Evolutionary conservation across 1,140 invertebrate genomes (phyloP), one percentile per base, ranked within the genome.

Genomic region (Trypoxylus dichotomus): DNA sequence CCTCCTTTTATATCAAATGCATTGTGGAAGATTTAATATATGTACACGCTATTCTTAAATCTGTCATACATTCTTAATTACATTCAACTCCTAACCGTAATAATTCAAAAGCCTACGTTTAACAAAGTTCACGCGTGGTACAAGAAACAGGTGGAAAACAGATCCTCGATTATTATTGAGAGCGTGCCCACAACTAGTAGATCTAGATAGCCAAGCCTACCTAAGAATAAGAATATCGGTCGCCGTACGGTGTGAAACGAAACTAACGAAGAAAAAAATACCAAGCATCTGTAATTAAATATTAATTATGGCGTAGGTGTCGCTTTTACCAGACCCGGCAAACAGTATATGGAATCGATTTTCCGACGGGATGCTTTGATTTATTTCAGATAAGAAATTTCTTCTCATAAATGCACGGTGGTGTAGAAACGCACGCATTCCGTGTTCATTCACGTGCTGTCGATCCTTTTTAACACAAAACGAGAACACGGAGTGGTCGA

Each of bases 281-380:
- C n/a, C 27, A 8, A 68, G 0, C 27, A 68, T 68, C 60, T 68
- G 60, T 68, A 68, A 68, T 68, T 68, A 68, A 68, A 68, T 68
- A 68, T 68, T 68, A 68, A 68, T 68, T 68, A 68, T 68, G 60
- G 24, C 21, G 60, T 68, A 29, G 60, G 60, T 29, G 60, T 68
- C 27, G 24, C 8, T 68, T 19, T 10, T 63, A 63, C 60, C 21
- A 5, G 24, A 2, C 60, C 11, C 47, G 15, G 47, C 19, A 68
- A 68, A 24, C 10, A 68, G 32, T 37, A 68, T 25, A 27, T 10
- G 19, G 24, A 68, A 68, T 68, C 60, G 21, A 13, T 68, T 68
- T 68, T 68, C 27, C 60, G 21, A 29, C 21, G 19, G 24, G 60
- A 68, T 24, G 60, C 60, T 15, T 24, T 68, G 60, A 68, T 68